Evolutionary conservation across 1,140 invertebrate genomes (phyloP).

Genomic region (Drosophila cardini): DNA sequence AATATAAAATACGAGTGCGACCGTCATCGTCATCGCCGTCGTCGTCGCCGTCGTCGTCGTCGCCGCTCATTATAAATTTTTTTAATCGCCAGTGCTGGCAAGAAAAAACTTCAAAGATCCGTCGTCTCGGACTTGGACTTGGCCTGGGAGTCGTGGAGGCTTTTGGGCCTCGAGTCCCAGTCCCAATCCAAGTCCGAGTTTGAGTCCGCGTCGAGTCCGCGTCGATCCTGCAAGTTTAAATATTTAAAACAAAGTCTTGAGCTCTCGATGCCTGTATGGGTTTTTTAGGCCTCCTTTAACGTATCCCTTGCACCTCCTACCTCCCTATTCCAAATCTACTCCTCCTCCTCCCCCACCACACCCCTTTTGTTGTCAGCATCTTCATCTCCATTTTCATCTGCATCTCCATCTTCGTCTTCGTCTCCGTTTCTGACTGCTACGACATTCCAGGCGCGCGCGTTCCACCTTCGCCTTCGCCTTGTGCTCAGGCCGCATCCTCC

Average conservation of each 20-base stretch:
- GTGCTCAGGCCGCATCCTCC: slow-evolving; percentile 58
- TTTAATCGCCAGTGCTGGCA: slow-evolving; percentile 72
- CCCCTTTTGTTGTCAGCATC: background rate
- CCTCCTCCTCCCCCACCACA: background rate
- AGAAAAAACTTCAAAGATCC: slow-evolving; percentile 76
- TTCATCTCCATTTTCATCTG: slow-evolving; percentile 15
- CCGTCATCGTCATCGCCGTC: slow-evolving; percentile 49
- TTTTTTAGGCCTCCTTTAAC: slow-evolving; percentile 24
- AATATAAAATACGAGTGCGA: slow-evolving; percentile 76
- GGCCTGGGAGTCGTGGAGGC: background rate
- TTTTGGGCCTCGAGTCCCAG: no score
- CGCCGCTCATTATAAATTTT: slow-evolving; percentile 81
- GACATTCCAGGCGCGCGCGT: slow-evolving; percentile 75
- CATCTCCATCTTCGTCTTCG: slow-evolving; percentile 47
- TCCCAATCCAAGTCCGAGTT: slow-evolving; percentile 10
- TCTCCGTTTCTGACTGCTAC: slow-evolving; percentile 33
- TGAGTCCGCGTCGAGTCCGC: background rate
- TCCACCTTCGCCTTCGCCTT: slow-evolving; percentile 52
- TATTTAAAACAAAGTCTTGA: slow-evolving; percentile 80
- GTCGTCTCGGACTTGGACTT: slow-evolving; percentile 44
- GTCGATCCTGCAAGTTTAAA: slow-evolving; percentile 74
- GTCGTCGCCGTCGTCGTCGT: slow-evolving; percentile 39
- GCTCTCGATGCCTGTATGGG: slow-evolving; percentile 29
- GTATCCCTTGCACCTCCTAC: no score
- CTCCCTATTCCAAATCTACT: no score